Evolutionary conservation across 1,140 invertebrate genomes (phyloP), one percentile per base, ranked within the genome.

Genomic region (Holcopasites calliopsidis): DNA sequence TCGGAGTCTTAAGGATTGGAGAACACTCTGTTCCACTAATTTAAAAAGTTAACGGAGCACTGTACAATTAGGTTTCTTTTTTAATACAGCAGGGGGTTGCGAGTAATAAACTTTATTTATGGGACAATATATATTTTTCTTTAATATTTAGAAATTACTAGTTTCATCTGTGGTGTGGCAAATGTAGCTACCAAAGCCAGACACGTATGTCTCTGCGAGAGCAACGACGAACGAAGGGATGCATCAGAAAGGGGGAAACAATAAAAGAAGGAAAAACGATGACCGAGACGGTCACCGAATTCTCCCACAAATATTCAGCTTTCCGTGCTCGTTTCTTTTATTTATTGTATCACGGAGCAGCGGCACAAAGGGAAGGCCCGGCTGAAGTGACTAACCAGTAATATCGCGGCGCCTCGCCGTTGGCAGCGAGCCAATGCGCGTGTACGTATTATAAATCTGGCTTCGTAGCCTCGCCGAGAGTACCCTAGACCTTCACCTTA

Each of bases 401-500:
- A 85, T 85, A 85, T 85, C 66, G 83, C 82, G 84, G 77, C 80
- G 83, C 73, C 79, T 75, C 50, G 73, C 55, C 55, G 77, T 80
- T 85, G 83, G 83, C 83, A 81, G 47, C 73, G 68, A 42, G 84
- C 84, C 84, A 85, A n/a, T n/a, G n/a, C n/a, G n/a, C 44, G 54
- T 52, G 77, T 74, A 72, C 83, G 80, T 85, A 80, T 85, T 85
- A 85, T 85, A 81, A 85, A 80, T 81, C 82, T 47, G 68, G 58
- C 60, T 74, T 78, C 77, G 69, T 80, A 62, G 69, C 60, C 61
- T 21, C 57, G 61, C n/a, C 50, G 26, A n/a, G 69, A 50, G 69
- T 81, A 84, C 66, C 82, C 83, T 84, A 85, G 82, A 85, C 83
- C 83, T 85, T 85, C 80, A 85, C 79, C 82, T 81, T 69, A 68